phyloP scores from a whole-genome alignment of 2,113 vertebrate genomes.

The Apodemus speciosus region DNA sequence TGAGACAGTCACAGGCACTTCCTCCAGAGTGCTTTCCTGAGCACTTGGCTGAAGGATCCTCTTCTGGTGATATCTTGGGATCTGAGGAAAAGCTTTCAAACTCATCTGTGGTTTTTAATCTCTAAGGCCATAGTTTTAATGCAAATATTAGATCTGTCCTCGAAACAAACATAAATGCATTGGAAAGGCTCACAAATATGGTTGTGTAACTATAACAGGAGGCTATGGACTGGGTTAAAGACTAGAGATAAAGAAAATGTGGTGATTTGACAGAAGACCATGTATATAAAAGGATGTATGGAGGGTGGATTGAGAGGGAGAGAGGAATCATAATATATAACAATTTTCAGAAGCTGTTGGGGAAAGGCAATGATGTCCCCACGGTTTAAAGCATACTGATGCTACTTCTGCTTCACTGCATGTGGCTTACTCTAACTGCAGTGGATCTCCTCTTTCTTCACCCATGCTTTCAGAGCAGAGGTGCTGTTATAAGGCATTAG shows the following conservation, averaged over 20 bases:
- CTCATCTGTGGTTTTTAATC: not conserved
- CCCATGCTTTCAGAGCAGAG: not conserved
- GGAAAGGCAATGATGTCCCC: no score
- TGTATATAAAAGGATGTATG: not conserved
- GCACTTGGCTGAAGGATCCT: not conserved
- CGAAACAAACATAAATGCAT: not conserved
- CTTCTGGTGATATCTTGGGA: not conserved
- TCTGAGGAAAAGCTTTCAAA: not conserved
- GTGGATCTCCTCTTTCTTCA: no score
- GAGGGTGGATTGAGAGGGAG: rapidly evolving
- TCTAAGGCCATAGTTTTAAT: not conserved
- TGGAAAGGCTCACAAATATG: not conserved
- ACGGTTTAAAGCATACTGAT: rapidly evolving
- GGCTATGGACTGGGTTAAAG: not conserved
- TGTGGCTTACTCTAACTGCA: not conserved
- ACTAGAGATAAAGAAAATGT: not conserved
- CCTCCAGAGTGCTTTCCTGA: not conserved
- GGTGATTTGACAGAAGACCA: not conserved
- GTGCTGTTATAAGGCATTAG: not conserved
- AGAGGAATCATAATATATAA: not conserved
- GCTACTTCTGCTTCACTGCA: not conserved
- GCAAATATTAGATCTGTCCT: not conserved
- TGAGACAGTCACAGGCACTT: not conserved
- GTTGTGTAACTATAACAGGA: not conserved
- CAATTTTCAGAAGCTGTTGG: constrained; percentile 4